Evolutionary conservation across 2,113 vertebrate genomes (phyloP).

Genomic region (Sitta europaea): DNA sequence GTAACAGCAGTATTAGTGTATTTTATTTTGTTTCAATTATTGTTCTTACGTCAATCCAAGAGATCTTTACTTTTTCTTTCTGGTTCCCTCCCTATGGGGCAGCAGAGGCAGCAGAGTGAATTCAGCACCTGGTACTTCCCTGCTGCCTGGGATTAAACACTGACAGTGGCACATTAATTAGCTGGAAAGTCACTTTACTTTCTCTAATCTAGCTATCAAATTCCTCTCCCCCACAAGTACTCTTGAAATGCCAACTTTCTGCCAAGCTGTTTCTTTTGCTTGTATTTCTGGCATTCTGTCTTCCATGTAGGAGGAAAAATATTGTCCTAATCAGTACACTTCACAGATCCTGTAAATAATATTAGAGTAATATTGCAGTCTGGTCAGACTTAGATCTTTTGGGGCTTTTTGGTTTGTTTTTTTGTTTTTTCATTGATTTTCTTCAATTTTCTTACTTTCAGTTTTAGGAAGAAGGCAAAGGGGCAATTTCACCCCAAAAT

Average conservation of each 20-base stretch:
- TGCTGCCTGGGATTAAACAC: neutral
- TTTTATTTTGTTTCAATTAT: neutral
- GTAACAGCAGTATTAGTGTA: fast-evolving
- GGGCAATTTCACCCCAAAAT: neutral
- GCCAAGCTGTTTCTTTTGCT: neutral
- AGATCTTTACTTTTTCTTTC: neutral
- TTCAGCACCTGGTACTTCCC: fast-evolving
- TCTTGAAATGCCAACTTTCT: constrained; percentile 18
- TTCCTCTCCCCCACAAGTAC: neutral
- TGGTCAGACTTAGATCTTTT: neutral
- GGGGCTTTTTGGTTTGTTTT: fast-evolving
- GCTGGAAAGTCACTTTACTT: neutral
- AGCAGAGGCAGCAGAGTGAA: neutral
- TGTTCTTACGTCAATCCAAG: neutral
- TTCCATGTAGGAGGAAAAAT: neutral
- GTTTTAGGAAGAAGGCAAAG: neutral
- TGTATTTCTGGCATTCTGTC: constrained; percentile 1
- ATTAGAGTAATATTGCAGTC: neutral
- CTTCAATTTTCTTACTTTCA: neutral
- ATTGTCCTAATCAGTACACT: neutral
- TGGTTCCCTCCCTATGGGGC: fast-evolving
- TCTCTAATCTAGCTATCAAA: neutral
- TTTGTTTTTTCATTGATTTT: neutral
- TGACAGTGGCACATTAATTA: neutral
- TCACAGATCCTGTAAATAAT: neutral